Evolutionary conservation across 2,797 vertebrate genomes (phyloP).

Genomic region (Gambelia wislizenii): DNA sequence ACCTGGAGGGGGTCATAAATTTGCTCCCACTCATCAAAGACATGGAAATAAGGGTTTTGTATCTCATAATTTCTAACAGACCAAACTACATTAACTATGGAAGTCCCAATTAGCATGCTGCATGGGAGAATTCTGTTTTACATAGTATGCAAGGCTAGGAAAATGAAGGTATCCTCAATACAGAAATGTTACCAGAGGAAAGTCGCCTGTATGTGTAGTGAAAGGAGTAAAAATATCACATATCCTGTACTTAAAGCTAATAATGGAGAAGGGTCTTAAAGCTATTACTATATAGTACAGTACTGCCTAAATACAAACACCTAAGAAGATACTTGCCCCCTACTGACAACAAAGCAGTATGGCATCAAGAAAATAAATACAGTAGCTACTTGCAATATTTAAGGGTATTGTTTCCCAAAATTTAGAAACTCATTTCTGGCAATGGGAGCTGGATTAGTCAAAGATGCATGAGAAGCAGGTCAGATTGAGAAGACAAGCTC

Average conservation of each 20-base stretch:
- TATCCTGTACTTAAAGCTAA: neutral
- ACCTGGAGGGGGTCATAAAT: neutral
- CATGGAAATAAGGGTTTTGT: neutral
- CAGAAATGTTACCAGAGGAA: neutral
- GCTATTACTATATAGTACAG: neutral
- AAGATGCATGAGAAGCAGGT: neutral
- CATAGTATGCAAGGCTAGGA: neutral
- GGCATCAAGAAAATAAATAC: neutral
- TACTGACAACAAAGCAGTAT: neutral
- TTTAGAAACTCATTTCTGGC: neutral
- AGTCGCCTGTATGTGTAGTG: neutral
- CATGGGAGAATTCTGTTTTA: neutral
- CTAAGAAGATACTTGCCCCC: conserved; percentile 22
- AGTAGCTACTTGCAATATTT: neutral
- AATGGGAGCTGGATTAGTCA: neutral
- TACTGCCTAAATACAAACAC: neutral
- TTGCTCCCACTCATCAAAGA: neutral
- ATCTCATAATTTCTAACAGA: neutral
- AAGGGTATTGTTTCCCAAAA: neutral
- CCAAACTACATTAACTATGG: neutral
- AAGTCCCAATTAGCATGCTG: neutral
- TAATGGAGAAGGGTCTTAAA: neutral
- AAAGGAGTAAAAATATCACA: neutral
- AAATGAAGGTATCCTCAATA: neutral
- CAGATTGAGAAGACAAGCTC: neutral